Evolutionary conservation across 2,113 vertebrate genomes (phyloP).

Genomic region (Tenebrosternarchus preto): DNA sequence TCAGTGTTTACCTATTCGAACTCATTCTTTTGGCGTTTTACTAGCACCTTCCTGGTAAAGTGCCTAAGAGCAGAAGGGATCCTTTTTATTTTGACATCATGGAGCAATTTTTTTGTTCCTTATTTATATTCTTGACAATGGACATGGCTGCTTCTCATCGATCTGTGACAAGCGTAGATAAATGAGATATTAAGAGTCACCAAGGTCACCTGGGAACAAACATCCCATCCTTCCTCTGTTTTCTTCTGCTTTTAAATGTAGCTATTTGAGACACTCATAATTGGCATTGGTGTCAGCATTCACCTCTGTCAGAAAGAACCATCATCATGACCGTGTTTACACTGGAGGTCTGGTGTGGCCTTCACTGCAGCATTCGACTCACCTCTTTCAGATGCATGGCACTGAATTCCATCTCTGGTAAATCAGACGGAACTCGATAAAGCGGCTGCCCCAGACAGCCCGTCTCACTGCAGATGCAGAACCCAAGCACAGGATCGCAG

Average conservation of each 20-base stretch:
- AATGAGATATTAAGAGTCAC: slow-evolving; percentile 21
- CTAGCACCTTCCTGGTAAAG: slow-evolving; percentile 38
- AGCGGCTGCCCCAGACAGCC: slow-evolving; percentile 13
- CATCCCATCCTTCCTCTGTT: background rate
- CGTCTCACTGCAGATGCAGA: slow-evolving; percentile 4
- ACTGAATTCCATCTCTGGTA: slow-evolving; percentile 15
- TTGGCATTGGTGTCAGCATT: background rate
- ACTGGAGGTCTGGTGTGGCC: slow-evolving; percentile 1
- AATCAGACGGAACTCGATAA: background rate
- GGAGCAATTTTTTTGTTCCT: slow-evolving; percentile 21
- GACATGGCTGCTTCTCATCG: slow-evolving; percentile 18
- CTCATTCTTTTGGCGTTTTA: slow-evolving; percentile 13
- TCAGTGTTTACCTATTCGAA: slow-evolving; percentile 8
- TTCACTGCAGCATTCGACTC: background rate
- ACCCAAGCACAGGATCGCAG: slow-evolving; percentile 14
- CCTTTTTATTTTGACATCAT: slow-evolving; percentile 27
- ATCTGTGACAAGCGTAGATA: slow-evolving; percentile 22
- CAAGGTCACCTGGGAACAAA: slow-evolving; percentile 27
- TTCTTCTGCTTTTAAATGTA: background rate
- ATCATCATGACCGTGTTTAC: background rate
- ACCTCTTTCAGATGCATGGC: slow-evolving; percentile 20
- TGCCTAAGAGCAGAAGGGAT: slow-evolving; percentile 9
- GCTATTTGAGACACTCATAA: background rate
- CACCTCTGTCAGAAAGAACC: slow-evolving; percentile 3
- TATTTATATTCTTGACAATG: slow-evolving; percentile 42